phyloP scores from a whole-genome alignment of 2,888 invertebrate genomes.

The Lingula anatina region DNA sequence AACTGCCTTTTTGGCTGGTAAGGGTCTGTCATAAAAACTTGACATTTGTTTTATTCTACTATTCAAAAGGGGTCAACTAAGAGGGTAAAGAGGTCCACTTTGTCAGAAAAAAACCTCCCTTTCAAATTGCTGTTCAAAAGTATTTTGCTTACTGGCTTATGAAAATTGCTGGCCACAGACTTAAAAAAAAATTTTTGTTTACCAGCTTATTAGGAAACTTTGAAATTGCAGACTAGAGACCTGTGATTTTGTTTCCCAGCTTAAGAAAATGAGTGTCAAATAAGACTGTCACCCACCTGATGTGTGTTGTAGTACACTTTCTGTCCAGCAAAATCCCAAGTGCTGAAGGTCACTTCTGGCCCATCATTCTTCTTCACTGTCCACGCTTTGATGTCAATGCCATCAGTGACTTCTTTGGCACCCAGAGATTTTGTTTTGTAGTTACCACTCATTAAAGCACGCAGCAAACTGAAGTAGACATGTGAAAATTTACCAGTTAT shows the following conservation, averaged over 20 bases:
- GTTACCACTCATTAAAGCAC: constrained; percentile 37
- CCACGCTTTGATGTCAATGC: constrained; percentile 44
- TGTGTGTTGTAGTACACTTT: constrained; percentile 49
- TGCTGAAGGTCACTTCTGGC: constrained; percentile 32
- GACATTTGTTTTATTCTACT: too few relatives aligned
- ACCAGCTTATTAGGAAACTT: too few relatives aligned
- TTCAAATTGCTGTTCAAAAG: too few relatives aligned
- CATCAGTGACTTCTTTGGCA: constrained; percentile 39
- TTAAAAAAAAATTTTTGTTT: too few relatives aligned
- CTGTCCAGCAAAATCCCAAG: constrained; percentile 49
- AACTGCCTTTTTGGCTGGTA: too few relatives aligned
- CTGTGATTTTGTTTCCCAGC: background rate
- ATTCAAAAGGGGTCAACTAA: too few relatives aligned
- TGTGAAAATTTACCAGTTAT: background rate
- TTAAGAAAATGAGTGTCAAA: background rate
- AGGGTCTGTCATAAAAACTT: too few relatives aligned
- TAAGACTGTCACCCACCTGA: constrained; percentile 23
- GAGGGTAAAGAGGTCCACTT: too few relatives aligned
- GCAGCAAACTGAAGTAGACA: constrained; percentile 28
- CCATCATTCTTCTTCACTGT: constrained; percentile 22
- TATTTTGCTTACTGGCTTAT: too few relatives aligned
- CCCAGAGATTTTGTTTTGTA: constrained; percentile 31
- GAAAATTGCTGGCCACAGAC: too few relatives aligned
- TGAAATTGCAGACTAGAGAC: too few relatives aligned
- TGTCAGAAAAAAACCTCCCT: too few relatives aligned